Conservation (phyloP, 2,797 vertebrate species). For the Rallus crepitans region DNA sequence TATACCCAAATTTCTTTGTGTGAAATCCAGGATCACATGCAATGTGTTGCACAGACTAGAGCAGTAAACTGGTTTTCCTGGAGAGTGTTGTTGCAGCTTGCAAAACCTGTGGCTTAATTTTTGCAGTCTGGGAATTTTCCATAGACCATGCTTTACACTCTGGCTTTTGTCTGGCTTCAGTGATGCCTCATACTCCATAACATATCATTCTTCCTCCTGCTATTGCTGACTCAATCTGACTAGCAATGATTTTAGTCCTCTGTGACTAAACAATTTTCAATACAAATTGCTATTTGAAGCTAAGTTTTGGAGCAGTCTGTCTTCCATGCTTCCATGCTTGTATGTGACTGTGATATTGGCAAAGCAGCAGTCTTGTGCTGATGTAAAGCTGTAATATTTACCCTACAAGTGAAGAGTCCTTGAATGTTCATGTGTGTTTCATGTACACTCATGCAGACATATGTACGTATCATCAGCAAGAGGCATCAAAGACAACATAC, state of each 20-base stretch:
- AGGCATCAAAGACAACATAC: not conserved
- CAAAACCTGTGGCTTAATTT: not conserved
- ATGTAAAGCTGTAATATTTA: too few species aligned
- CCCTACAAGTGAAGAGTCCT: not conserved
- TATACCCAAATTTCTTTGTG: not conserved
- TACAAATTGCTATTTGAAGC: not conserved
- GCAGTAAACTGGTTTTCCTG: not conserved
- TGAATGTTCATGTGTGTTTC: not conserved
- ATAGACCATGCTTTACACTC: not conserved
- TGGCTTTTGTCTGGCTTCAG: not conserved
- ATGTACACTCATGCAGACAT: not conserved
- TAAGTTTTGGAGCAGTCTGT: not conserved
- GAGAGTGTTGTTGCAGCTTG: not conserved
- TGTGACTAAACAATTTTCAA: not conserved
- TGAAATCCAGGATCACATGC: not conserved
- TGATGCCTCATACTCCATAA: not conserved
- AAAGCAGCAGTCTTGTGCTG: not conserved
- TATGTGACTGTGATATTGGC: not conserved
- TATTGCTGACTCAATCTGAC: not conserved
- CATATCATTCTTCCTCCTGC: not conserved
- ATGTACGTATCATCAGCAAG: accelerated
- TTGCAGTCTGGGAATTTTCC: not conserved
- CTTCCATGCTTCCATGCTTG: not conserved
- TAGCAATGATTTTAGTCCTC: not conserved
- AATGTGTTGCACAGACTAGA: not conserved